Evolutionary conservation across 1,140 invertebrate genomes (phyloP).

Genomic region (Brachionus plicatilis): DNA sequence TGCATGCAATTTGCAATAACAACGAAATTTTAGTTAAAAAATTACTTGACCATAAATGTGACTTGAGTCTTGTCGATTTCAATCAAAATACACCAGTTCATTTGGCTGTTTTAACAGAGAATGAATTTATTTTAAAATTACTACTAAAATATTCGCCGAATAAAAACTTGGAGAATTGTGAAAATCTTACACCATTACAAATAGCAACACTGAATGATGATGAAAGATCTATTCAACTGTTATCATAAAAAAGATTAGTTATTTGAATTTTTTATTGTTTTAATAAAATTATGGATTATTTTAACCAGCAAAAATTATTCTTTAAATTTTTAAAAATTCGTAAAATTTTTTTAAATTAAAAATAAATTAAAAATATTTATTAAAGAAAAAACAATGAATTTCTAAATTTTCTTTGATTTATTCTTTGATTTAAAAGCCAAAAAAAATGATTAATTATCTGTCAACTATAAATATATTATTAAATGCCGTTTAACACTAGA

Average conservation of each 20-base stretch:
- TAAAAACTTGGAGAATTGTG: constrained; percentile 12
- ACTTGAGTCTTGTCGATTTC: neutral
- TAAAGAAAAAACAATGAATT: no score
- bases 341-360: no score
- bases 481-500: no score
- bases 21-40: constrained; percentile 18
- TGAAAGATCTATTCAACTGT: constrained; percentile 22
- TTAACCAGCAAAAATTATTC: no score
- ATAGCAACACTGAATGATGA: constrained; percentile 29
- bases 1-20: constrained; percentile 28
- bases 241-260: neutral
- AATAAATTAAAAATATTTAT: no score
- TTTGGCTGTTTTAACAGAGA: constrained; percentile 28
- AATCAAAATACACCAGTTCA: constrained; percentile 21
- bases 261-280: neutral
- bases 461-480: no score
- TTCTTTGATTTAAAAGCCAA: no score
- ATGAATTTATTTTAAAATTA: constrained; percentile 26
- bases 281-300: neutral
- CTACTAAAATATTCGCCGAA: neutral
- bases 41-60: constrained; percentile 11
- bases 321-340: no score
- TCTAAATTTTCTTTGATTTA: no score
- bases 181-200: constrained; percentile 15
- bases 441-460: no score